Evolutionary conservation across 2,113 vertebrate genomes (phyloP), one percentile per base, ranked within the genome.

Genomic region (Thomomys bottae): DNA sequence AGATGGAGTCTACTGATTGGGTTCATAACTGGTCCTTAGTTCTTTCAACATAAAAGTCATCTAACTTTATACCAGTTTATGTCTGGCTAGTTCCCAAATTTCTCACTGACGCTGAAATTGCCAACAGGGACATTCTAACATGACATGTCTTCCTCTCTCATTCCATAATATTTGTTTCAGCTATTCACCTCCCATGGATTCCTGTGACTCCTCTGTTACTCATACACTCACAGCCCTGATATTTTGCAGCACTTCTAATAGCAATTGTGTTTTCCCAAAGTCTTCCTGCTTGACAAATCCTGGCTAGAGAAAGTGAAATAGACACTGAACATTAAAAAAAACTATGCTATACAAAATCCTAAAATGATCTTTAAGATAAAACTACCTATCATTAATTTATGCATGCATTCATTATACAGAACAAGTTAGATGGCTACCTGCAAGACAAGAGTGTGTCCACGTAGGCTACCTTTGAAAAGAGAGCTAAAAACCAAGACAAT

Each of bases 241-340:
- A 8, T 20, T 36, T 40, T 20, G 21, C 36, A n/a, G 54, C 7
- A 36, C 2, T 59, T 93, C 20, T 91, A 12, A 73, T 70, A 6
- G 32, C 14, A 91, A 24, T 34, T 76, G 67, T 20, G 1, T 36
- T 4, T 10, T 86, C 28, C 66, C 38, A 71, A 15, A n/a, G 2
- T 66, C 38, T 90, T 83, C 23, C 30, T 54, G 7, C 34, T 71
- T 77, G 10, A 68, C 23, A 73, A 80, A 71, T 45, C 23, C 45
- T 63, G 18, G 30, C 5, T 79, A 82, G 67, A 89, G 68, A 54
- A 87, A 54, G 32, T 49, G 2, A 89, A 24, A 83, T 84, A 57
- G 8, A 42, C 77, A 90, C 14, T 42, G 34, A 38, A 83, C 42
- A 54, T 23, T 83, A 59, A 67, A 92, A 92, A 54, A 86, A 68